Conservation (phyloP, 2,888 invertebrate genomes). For the Stenichneumon culpator region DNA sequence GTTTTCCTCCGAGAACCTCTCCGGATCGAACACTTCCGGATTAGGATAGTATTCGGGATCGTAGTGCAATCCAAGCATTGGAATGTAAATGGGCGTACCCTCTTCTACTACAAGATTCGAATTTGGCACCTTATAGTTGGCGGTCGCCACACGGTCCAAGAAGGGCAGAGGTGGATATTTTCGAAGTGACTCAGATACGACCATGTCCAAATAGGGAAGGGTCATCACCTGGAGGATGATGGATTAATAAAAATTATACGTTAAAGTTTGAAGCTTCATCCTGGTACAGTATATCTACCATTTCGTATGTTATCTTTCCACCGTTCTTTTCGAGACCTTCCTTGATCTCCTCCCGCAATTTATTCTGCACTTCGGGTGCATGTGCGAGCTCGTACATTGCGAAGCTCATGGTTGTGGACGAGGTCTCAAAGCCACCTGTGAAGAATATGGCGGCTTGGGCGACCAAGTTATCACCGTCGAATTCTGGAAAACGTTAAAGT, state of each 20-base stretch:
- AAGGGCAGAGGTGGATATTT: slow-evolving; percentile 82
- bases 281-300: slow-evolving; percentile 68
- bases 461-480: slow-evolving; percentile 77
- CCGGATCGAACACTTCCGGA: slow-evolving; percentile 84
- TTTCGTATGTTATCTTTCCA: slow-evolving; percentile 78
- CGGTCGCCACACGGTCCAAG: slow-evolving; percentile 74
- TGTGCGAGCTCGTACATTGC: slow-evolving; percentile 77
- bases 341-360: slow-evolving; percentile 74
- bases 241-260: neutral
- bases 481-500: slow-evolving; percentile 67
- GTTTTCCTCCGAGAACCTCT: slow-evolving; percentile 82
- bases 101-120: slow-evolving; percentile 77
- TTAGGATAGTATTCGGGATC: slow-evolving; percentile 83
- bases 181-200: slow-evolving; percentile 82
- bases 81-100: slow-evolving; percentile 81
- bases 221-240: slow-evolving; percentile 62
- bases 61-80: slow-evolving; percentile 82
- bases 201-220: slow-evolving; percentile 78
- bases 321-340: slow-evolving; percentile 66
- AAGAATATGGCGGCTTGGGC: slow-evolving; percentile 79
- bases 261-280: neutral
- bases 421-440: slow-evolving; percentile 79
- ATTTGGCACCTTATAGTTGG: slow-evolving; percentile 77
- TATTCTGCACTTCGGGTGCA: slow-evolving; percentile 74
- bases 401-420: slow-evolving; percentile 75